Evolutionary conservation across 2,888 invertebrate genomes (phyloP).

Genomic region (Cordylochernes scorpioides): DNA sequence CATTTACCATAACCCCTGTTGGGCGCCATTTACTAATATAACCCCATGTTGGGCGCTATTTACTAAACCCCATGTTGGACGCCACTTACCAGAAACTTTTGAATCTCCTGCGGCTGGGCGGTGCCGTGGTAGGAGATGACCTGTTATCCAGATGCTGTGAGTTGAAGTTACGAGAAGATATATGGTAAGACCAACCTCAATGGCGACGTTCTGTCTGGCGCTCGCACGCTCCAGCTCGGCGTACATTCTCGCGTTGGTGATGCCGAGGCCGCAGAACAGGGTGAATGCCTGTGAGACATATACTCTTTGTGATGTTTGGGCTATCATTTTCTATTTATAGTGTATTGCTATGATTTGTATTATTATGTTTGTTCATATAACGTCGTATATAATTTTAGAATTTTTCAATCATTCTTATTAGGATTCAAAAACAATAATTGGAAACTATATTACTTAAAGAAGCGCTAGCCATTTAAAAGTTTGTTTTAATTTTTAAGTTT

Average conservation of each 20-base stretch:
- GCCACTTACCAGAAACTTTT: constrained; percentile 22
- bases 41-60: background rate
- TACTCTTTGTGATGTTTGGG: too few relatives aligned
- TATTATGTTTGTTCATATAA: too few relatives aligned
- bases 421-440: too few relatives aligned
- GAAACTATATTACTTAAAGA: too few relatives aligned
- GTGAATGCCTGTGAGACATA: constrained; percentile 26
- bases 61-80: background rate
- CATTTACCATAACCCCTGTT: constrained; percentile 25
- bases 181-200: constrained; percentile 23
- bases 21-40: constrained; percentile 21
- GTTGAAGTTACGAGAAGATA: too few relatives aligned
- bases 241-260: constrained; percentile 28
- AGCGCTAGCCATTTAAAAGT: too few relatives aligned
- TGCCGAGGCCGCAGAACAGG: constrained; percentile 30
- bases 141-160: too few relatives aligned
- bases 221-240: constrained; percentile 26
- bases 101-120: constrained; percentile 24
- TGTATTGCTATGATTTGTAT: too few relatives aligned
- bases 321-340: too few relatives aligned
- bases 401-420: too few relatives aligned
- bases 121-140: constrained; percentile 28
- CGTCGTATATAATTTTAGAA: too few relatives aligned
- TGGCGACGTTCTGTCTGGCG: constrained; percentile 27
- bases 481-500: too few relatives aligned